Evolutionary conservation across 2,113 vertebrate species (phyloP), one percentile per base, ranked within the genome.

Genomic region (Gnathonemus echidnorhynchus): DNA sequence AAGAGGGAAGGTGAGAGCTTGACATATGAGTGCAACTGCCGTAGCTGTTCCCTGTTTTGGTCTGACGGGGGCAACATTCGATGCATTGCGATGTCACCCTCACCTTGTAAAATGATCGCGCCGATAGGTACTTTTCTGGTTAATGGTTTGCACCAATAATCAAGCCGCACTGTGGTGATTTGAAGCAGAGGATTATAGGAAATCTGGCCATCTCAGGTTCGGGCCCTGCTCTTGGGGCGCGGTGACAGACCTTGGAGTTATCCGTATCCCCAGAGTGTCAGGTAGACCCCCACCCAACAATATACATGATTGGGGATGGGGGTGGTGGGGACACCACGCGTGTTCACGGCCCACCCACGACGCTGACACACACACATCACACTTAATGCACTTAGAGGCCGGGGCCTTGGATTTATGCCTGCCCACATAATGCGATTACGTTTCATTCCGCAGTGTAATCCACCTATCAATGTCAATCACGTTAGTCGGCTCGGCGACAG

Each of bases 381-480:
- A 91, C 83, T 9, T 83, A 91, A 91, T 3, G 46, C 0, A 56
- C 89, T 91, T 91, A 86, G 90, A 39, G 90, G 53, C 5, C 3
- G 0, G 74, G 89, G 93, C 87, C 90, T 91, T 92, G 89, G 91
- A 92, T 95, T 94, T 86, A 91, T 90, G 56, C 92, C 93, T 94
- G 83, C 93, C 90, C 84, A 89, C 90, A 86, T 94, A 93, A 94
- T 3, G 90, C 58, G 91, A 95, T 95, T 94, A 92, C 1, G 39
- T 88, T 91, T 89, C 92, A 94, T 93, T 93, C 88, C 92, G 91
- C 91, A 88, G 46, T 93, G 94, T 91, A 35, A 92, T 93, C 92
- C 90, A 93, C 90, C 93, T 94, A 94, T 95, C 95, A 94, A 90
- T 94, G 94, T 93, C 94, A 95, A 94, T 95, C 93, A 92, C 91